Base-by-base conservation (phyloP, 2,888 invertebrate genomes). In the Chrysodeixis includens region DNA sequence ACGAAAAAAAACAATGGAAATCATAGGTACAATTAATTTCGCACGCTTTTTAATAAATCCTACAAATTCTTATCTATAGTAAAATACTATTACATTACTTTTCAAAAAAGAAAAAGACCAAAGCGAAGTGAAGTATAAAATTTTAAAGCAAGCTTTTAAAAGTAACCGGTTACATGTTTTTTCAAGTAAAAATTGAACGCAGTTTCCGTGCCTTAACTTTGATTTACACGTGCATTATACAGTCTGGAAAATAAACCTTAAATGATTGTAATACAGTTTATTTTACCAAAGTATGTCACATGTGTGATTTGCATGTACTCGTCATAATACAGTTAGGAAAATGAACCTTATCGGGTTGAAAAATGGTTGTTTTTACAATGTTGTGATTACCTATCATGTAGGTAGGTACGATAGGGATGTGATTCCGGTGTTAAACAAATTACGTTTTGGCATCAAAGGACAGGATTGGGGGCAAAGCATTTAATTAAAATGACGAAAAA, bases 401-500 rank as follows among this genome's bases (percentile, higher is more conserved):
- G n/a, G n/a, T n/a, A n/a, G n/a, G n/a, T n/a, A n/a, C n/a, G n/a
- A n/a, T 26, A 51, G 30, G 1, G 44, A 58, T 53, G 30, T 18
- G 46, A 61, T 79, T 71, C 49, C 35, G 12, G 44, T 22, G 40
- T 40, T n/a, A 35, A 77, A 72, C 53, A 56, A 66, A 67, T 71
- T 65, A 55, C 52, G 55, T 69, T 77, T 67, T 16, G 44, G 58
- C 62, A 30, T 69, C 57, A 67, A 68, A 66, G 14, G 67, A 53
- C 78, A 78, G 64, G 67, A 70, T 78, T 69, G 57, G 53, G 52
- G 46, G 32, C 26, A 49, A 56, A 16, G 56, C n/a, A 53, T 66
- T 26, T 69, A 61, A 72, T 79, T 63, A 69, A 80, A 61, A 62
- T 56, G 62, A 56, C 76, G 44, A 14, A 22, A 8, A 32, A 14